Base-by-base conservation (phyloP, 1,140 invertebrate genomes). In the Microplitis mediator region DNA sequence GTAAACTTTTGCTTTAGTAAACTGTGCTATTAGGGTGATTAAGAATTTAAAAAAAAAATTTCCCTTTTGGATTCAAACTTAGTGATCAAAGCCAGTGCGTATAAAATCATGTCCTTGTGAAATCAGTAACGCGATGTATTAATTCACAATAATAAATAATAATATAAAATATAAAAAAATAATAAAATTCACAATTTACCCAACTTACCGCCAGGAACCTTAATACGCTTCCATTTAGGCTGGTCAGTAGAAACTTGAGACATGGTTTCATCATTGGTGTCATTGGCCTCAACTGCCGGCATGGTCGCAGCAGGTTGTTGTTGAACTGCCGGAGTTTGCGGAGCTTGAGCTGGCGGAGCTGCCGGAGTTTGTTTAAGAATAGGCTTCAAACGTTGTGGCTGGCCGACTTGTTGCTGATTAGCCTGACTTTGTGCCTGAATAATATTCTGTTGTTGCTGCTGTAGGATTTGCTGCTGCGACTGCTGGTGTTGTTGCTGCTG, bases 151-250 rank as follows among this genome's bases (percentile, higher is more conserved):
- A n/a, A n/a, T n/a, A n/a, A n/a, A n/a, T n/a, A n/a, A n/a, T n/a
- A n/a, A n/a, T n/a, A n/a, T n/a, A n/a, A n/a, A n/a, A n/a, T n/a
- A n/a, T n/a, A n/a, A n/a, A n/a, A n/a, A n/a, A n/a, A n/a, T n/a
- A n/a, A n/a, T n/a, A n/a, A n/a, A n/a, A n/a, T n/a, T n/a, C n/a
- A n/a, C n/a, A 35, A 58, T n/a, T 35, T 52, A 62, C 52, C 39
- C n/a, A 76, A 84, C 80, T 83, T 77, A 86, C 85, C 80, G 58
- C 84, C 85, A 60, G 82, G 80, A 31, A 77, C 70, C 34, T 85
- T 71, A 4, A 23, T 83, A 11, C 83, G 81, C 54, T 80, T 85
- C 84, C 84, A 85, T 66, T 77, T 82, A 34, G 81, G 80, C 54
- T 78, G 72, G n/a, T 50, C 74, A 14, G 84, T 80, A n/a, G 35